phyloP scores from a whole-genome alignment of 2,888 invertebrate species.

The Aphidius colemani region DNA sequence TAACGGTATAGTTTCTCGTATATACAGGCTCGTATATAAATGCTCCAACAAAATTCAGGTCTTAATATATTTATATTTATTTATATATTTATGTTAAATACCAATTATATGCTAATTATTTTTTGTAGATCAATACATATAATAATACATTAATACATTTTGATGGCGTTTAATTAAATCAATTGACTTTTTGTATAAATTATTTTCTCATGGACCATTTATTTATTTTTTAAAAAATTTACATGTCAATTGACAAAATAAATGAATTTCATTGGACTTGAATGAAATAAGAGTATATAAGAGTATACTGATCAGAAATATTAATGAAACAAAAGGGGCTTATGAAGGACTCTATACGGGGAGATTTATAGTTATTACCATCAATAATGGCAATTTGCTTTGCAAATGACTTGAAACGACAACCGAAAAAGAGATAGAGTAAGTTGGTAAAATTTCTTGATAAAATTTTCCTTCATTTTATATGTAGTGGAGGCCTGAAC shows the following conservation, averaged over 20 bases:
- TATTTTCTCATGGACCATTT: background rate
- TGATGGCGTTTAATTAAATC: too few relatives aligned
- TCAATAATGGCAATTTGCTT: constrained; percentile 60
- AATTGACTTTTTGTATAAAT: too few relatives aligned
- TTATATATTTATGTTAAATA: background rate
- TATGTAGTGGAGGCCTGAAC: constrained; percentile 39
- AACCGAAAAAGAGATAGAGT: constrained; percentile 32
- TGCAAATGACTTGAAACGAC: constrained; percentile 54
- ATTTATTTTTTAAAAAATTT: background rate
- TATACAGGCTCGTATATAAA: constrained; percentile 40
- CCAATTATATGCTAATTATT: too few relatives aligned
- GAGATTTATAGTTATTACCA: constrained; percentile 58
- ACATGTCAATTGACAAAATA: background rate
- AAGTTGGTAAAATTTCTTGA: constrained; percentile 45
- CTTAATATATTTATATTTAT: too few relatives aligned
- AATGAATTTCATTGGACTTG: background rate
- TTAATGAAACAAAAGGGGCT: constrained; percentile 20
- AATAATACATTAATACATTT: too few relatives aligned
- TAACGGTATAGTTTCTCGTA: constrained; percentile 43
- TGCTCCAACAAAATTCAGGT: constrained; percentile 32
- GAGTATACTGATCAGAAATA: constrained; percentile 31
- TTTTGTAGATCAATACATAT: too few relatives aligned
- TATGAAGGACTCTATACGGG: constrained; percentile 34
- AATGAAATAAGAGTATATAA: constrained; percentile 10
- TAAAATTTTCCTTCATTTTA: constrained; percentile 58